Base-by-base conservation (phyloP, 2,888 invertebrate species). In the Tolmerus cingulatus region DNA sequence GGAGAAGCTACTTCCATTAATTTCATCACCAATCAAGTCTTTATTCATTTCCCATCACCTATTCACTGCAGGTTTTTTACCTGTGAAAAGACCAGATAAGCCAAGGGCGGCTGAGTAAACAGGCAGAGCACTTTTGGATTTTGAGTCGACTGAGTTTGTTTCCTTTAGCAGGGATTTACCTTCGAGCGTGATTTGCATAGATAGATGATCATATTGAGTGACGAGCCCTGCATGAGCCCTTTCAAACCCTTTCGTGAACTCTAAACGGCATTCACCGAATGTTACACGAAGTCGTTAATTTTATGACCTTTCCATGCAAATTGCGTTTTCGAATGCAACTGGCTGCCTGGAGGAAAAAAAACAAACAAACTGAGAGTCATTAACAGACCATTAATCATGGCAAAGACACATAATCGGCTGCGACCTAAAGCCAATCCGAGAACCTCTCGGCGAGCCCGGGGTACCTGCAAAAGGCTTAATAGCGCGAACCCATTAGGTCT, bases 291-390 rank as follows among this genome's bases (percentile, higher is more conserved):
- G 87, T 88, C 88, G 88, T 88, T 88, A 88, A 86, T 88, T 88
- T 88, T 88, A 88, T 86, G 86, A 88, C 87, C 88, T 86, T 88
- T 88, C 87, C 76, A 88, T 88, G 88, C 88, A 88, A 88, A 87
- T 88, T 87, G 86, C 82, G 57, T 87, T 88, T 86, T 76, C 77
- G 30, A 57, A 81, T 77, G 74, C 57, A 37, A 27, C 74, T 27
- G 51, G 51, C 40, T 81, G 66, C 43, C 19, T 43, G 30, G 23
- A 46, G 2, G 43, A 74, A 40, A 76, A 66, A 87, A 87, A 86
- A 86, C 86, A 88, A 88, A 88, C 88, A 55, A 87, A 88, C 85
- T 87, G 30, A 86, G 77, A 88, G 86, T 88, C 88, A 88, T 88
- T 88, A 88, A 88, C 88, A 76, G 77, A 43, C 46, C 88, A 88